Base-by-base conservation (phyloP, 2,888 invertebrate genomes). In the Crocallis elinguaria region DNA sequence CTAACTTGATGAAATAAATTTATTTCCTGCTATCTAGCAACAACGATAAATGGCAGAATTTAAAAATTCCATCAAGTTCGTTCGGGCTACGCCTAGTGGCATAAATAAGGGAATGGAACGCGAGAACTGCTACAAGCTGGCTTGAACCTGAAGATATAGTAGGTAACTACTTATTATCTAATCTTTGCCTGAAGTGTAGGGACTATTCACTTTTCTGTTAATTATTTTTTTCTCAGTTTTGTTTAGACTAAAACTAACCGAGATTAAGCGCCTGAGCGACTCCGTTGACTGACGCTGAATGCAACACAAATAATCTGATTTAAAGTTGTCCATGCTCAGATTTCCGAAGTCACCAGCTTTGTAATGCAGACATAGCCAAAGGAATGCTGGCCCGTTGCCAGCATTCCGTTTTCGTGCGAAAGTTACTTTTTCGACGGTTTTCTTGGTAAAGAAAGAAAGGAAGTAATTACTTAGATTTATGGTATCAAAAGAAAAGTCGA, bases 381-480 rank as follows among this genome's bases (percentile, higher is more conserved):
- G n/a, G 71, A 75, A 69, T 68, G 66, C 75, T 87, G 86, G 87
- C 79, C 39, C 16, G 14, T 30, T 19, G 85, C 86, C 85, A 88
- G 75, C 68, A 74, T 77, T 75, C 71, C 67, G 71, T 73, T 82
- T 79, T 82, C 73, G 64, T 68, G 76, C 75, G 74, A 81, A 80
- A 79, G 76, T 79, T 77, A 76, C 74, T 84, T 84, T 84, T 84
- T 78, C 71, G 64, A 67, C 57, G 71, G 48, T 53, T 49, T 54
- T 80, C 79, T 75, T 66, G 68, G 63, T 66, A 68, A 67, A 67
- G 73, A 75, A 84, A 79, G 77, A 85, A 79, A 76, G 84, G 84
- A 84, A 87, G 80, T 79, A 81, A 86, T 88, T 88, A 85, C 79
- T 81, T 81, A 86, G 86, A 88, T 88, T 88, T 88, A 88, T 86